These are phyloP conservation scores for Tangara arthus DNA, from an alignment of 2,797 vertebrate species.

Conservation along the genomic window DNA sequence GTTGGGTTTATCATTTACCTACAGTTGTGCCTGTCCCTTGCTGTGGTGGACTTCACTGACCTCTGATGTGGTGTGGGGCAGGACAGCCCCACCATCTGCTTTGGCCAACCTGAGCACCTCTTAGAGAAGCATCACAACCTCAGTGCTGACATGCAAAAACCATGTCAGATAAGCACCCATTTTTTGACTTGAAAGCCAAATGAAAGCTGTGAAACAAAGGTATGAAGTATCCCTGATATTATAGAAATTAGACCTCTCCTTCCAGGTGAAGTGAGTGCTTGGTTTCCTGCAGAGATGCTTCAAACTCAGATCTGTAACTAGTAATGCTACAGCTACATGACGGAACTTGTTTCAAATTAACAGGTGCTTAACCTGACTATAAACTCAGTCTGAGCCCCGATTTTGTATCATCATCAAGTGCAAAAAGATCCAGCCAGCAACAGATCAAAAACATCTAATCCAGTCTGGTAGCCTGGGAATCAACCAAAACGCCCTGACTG, in stretches of 20 bases:
- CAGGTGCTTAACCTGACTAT: neutral
- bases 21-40: neutral
- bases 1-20: neutral
- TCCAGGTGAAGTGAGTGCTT: neutral
- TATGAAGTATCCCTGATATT: neutral
- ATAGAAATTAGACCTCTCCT: neutral
- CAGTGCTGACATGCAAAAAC: neutral
- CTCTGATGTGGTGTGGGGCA: neutral
- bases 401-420: neutral
- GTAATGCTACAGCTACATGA: neutral
- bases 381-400: neutral
- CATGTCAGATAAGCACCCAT: rapidly evolving
- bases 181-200: neutral
- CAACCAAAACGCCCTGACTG: rapidly evolving
- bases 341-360: neutral
- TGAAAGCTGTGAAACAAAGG: neutral
- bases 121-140: neutral
- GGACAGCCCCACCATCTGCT: neutral
- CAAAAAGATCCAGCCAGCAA: neutral
- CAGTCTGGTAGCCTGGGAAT: neutral
- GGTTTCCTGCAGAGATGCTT: neutral
- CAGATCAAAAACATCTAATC: neutral
- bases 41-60: neutral
- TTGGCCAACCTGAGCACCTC: neutral
- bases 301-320: neutral